These are phyloP conservation scores for Tetramorium alpestre DNA, from an alignment of 1,140 invertebrate species.

Conservation along the genomic window DNA sequence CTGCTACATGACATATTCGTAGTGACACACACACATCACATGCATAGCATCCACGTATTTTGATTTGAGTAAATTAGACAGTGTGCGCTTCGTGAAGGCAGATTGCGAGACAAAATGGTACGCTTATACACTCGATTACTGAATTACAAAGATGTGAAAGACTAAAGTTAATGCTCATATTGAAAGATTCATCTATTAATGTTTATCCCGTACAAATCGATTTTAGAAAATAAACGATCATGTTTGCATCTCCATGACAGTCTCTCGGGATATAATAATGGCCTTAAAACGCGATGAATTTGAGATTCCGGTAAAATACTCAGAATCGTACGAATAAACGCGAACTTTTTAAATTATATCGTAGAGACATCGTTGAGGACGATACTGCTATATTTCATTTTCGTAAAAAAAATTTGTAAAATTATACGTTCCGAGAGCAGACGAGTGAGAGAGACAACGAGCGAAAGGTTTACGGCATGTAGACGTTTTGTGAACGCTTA, in stretches of 20 bases:
- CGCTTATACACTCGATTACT: constrained; percentile 54
- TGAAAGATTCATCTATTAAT: constrained; percentile 21
- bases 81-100: constrained; percentile 27
- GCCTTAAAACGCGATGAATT: constrained; percentile 67
- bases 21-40: neutral
- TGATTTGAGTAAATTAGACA: constrained; percentile 35
- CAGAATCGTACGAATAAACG: constrained; percentile 47
- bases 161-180: constrained; percentile 41
- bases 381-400: constrained; percentile 29
- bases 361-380: neutral
- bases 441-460: constrained; percentile 52
- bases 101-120: constrained; percentile 42
- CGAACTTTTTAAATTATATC: constrained; percentile 44
- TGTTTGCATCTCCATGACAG: constrained; percentile 58
- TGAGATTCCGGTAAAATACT: constrained; percentile 49
- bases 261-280: constrained; percentile 66
- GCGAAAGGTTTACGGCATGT: constrained; percentile 39
- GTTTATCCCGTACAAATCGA: constrained; percentile 45
- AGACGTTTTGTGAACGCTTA: constrained; percentile 35
- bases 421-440: constrained; percentile 26
- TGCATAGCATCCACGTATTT: neutral
- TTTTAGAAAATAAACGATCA: constrained; percentile 10
- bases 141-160: constrained; percentile 62
- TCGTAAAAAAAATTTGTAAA: constrained; percentile 46
- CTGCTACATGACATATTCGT: constrained; percentile 17